Base-by-base conservation (phyloP, 1,140 invertebrate genomes). In the Drosophila guanche region DNA sequence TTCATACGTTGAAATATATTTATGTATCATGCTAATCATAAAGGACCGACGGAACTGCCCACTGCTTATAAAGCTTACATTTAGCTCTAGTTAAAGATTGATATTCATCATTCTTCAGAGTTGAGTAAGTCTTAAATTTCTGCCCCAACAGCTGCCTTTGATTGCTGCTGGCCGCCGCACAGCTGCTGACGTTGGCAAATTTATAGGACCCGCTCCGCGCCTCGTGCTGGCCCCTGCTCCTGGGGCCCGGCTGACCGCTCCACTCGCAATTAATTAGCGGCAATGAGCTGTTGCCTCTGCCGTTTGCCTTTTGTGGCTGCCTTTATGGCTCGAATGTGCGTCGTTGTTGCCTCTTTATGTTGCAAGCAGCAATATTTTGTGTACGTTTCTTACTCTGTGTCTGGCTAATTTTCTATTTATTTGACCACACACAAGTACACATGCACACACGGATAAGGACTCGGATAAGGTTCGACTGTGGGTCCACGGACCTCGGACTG, bases 381-480 rank as follows among this genome's bases (percentile, higher is more conserved):
- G 75, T 83, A 70, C 68, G 67, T 63, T 80, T 58, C 58, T 83
- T 74, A 68, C 65, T 72, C 67, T 76, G 77, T 86, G 81, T 88
- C 81, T 85, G 83, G 81, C 81, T 85, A 85, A 85, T 85, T 85
- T 85, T 85, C 81, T 86, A 85, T 85, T 85, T 85, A 86, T 85
- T 85, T 88, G 81, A 86, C 81, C 81, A 67, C 81, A 85, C 79
- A 76, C 33, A n/a, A n/a, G n/a, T n/a, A 54, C 61, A 56, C 14
- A 53, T 20, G 1, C 41, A 45, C 57, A 46, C 73, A 73, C 55
- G 71, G 66, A 69, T 46, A 59, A 42, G 65, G 46, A 10, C 12
- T 27, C 12, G 14, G 14, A 23, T 20, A 14, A 55, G 43, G 37
- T 55, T 43, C 71, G 42, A 53, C 47, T 74, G 48, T 56, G 45